A percentile compares a stretch with the other conserved stretches of the same genome.
These are phyloP conservation scores for Bombus affinis DNA, from an alignment of 1,140 invertebrate genomes.

Conservation along the genomic window DNA sequence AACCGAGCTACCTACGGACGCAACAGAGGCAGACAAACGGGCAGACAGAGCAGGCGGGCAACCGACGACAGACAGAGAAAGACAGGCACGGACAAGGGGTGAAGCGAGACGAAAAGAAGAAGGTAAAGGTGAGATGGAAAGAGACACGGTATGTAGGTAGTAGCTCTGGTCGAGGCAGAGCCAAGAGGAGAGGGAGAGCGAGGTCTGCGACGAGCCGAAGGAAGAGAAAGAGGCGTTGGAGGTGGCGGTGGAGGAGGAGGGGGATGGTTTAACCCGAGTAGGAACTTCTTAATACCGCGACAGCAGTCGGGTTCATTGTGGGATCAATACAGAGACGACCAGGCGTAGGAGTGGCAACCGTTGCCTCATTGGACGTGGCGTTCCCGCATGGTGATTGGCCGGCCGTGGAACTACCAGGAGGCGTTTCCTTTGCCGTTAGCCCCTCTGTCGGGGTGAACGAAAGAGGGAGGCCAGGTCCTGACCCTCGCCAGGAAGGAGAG, in stretches of 20 bases:
- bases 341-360: slow-evolving; percentile 80
- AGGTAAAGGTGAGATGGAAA: slow-evolving; percentile 25
- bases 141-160: neutral
- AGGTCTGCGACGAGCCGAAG: slow-evolving; percentile 1
- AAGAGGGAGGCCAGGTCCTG: slow-evolving; percentile 59
- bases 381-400: slow-evolving; percentile 75
- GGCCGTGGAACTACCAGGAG: slow-evolving; percentile 76
- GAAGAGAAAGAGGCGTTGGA: neutral
- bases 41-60: slow-evolving; percentile 34
- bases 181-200: slow-evolving; percentile 13
- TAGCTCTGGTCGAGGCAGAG: slow-evolving; percentile 1
- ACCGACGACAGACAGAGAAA: slow-evolving; percentile 23
- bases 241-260: neutral
- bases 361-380: slow-evolving; percentile 77
- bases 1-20: slow-evolving; percentile 39
- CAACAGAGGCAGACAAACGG: neutral
- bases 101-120: neutral
- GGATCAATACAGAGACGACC: slow-evolving; percentile 79
- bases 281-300: slow-evolving; percentile 80
- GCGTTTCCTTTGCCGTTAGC: slow-evolving; percentile 70
- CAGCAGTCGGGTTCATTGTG: slow-evolving; percentile 80
- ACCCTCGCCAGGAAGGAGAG: slow-evolving; percentile 62
- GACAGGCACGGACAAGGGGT: slow-evolving; percentile 18
- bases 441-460: slow-evolving; percentile 59
- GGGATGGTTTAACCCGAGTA: slow-evolving; percentile 74